Percentiles rank a stretch among this genome's conserved stretches.
These are phyloP conservation scores for Vanacampus margaritifer DNA, from an alignment of 2,113 vertebrate species.

Conservation along the genomic window DNA sequence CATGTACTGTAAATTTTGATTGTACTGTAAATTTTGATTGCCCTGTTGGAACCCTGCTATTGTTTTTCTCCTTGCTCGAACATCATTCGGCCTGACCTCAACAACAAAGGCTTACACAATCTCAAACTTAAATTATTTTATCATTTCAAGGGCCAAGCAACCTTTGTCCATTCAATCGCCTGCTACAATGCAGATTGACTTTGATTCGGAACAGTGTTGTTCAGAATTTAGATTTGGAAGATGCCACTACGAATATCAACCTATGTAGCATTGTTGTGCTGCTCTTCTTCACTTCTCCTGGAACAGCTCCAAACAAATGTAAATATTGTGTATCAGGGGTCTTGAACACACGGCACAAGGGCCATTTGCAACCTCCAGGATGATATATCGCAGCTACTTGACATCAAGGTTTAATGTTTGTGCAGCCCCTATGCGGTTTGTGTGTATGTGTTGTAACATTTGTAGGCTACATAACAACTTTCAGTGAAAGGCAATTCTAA, in stretches of 20 bases:
- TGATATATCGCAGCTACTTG: too few species aligned
- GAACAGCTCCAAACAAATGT: not conserved
- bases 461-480: too few species aligned
- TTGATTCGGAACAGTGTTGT: slow-evolving; percentile 29
- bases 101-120: slow-evolving; percentile 2
- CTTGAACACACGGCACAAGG: too few species aligned
- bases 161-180: slow-evolving; percentile 26
- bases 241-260: slow-evolving; percentile 46
- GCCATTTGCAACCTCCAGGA: too few species aligned
- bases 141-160: slow-evolving; percentile 29
- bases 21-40: too few species aligned
- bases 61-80: slow-evolving; percentile 15
- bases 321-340: too few species aligned
- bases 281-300: slow-evolving; percentile 20
- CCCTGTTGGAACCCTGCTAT: not conserved
- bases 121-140: slow-evolving; percentile 5
- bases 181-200: slow-evolving; percentile 32
- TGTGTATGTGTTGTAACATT: too few species aligned
- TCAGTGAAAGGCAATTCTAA: too few species aligned
- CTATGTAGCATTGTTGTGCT: slow-evolving; percentile 18
- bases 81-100: slow-evolving; percentile 10
- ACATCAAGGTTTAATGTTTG: too few species aligned
- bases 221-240: slow-evolving; percentile 1
- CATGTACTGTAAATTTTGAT: too few species aligned
- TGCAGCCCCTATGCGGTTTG: too few species aligned